Base-by-base conservation (phyloP, 1,140 invertebrate genomes). In the Bombus difficillimus region DNA sequence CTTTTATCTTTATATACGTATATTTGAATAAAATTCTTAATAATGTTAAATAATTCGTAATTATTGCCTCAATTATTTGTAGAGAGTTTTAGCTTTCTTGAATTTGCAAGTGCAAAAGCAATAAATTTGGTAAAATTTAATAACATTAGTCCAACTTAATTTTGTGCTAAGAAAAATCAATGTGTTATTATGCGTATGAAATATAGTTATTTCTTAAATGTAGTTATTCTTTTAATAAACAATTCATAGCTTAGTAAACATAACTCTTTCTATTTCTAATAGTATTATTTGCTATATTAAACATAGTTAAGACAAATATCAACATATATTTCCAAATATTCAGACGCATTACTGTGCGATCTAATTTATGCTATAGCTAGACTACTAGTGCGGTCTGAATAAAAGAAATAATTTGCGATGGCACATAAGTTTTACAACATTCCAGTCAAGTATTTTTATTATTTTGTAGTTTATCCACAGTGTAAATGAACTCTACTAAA, bases 331-430 rank as follows among this genome's bases (percentile, higher is more conserved):
- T 82, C 13, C 57, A 82, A 74, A 75, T 75, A 82, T 75, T 75
- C 39, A 74, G 81, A 74, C 39, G 18, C 53, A 41, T 74, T 59
- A 64, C 22, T 75, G 10, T 37, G 8, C 34, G 1, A 53, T 25
- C 41, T 57, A 43, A 72, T 84, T 84, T 72, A 39, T 39, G 62
- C 15, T 79, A 78, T 37, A 43, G 39, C 15, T 82, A 47, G 4
- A 32, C 75, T 62, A 32, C 47, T 66, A 80, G 13, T 53, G 43
- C 34, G 73, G 34, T 85, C 68, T 85, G 53, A 71, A 85, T 85
- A 64, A 62, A 80, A 85, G 76, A 80, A 85, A 81, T 64, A 81
- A 32, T 66, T 53, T 66, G 43, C n/a, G 15, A 85, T 85, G 83
- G 76, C 83, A 85, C 76, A 43, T 25, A 72, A 78, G 41, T 71